These are phyloP conservation scores for Gorsachius magnificus DNA, from an alignment of 2,797 vertebrate species.

Conservation along the genomic window DNA sequence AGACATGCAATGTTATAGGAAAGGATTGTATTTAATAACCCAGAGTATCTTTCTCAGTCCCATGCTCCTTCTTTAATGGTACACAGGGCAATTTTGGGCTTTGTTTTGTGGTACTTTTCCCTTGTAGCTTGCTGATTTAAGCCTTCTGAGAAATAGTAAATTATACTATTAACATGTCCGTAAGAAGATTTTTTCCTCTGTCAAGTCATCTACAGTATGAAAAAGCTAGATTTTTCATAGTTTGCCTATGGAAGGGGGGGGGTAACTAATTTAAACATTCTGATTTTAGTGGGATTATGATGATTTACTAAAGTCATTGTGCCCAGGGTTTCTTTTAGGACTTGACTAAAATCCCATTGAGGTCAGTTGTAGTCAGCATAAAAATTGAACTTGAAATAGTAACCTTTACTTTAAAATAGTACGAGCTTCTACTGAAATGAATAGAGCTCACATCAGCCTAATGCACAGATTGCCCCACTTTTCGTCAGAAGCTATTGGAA, in stretches of 20 bases:
- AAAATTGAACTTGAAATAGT: neutral
- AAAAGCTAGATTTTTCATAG: neutral
- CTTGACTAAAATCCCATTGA: neutral
- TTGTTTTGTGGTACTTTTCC: neutral
- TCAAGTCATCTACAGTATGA: neutral
- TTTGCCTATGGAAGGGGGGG: neutral
- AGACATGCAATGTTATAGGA: neutral
- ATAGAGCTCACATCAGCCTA: neutral
- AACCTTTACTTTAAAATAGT: neutral
- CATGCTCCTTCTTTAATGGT: neutral
- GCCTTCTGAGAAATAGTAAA: neutral
- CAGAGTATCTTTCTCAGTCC: neutral
- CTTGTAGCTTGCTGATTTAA: neutral
- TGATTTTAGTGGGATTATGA: neutral
- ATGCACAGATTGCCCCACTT: neutral
- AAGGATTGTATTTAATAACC: neutral
- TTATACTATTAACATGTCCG: neutral
- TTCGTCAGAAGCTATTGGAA: neutral
- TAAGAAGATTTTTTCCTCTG: neutral
- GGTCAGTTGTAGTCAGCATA: neutral
- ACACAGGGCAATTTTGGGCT: neutral
- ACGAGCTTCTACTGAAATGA: neutral
- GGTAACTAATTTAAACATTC: neutral
- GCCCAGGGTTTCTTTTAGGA: neutral
- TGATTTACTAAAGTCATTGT: neutral